Conservation (phyloP, 2,113 vertebrate species). For the Colaptes auratus region DNA sequence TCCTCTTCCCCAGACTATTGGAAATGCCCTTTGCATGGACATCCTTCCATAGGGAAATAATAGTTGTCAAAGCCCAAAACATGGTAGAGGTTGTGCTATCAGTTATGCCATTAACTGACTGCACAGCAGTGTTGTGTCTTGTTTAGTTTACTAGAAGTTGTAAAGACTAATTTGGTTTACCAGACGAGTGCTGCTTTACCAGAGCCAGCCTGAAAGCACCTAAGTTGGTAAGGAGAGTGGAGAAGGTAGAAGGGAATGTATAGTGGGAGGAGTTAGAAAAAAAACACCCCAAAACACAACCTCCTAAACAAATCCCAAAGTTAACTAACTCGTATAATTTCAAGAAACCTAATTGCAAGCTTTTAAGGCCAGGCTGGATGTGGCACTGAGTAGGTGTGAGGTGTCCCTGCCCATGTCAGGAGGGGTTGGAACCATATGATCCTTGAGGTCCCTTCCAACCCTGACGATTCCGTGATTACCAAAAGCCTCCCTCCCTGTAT, state of each 20-base stretch:
- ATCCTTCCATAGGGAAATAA: not conserved
- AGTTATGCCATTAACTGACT: accelerated
- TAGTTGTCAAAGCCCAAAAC: not conserved
- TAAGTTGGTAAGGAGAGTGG: not conserved
- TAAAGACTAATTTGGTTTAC: not conserved
- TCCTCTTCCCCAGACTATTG: not conserved
- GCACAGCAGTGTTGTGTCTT: accelerated
- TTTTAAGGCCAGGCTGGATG: no score
- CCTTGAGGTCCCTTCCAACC: no score
- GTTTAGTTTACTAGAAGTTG: not conserved
- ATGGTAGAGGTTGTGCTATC: not conserved
- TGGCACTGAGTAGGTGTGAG: no score
- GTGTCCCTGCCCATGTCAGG: no score
- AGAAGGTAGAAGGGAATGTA: not conserved
- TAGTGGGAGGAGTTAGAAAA: not conserved
- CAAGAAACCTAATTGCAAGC: not conserved
- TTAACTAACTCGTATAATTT: not conserved
- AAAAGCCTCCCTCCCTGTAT: not conserved
- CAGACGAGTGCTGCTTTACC: not conserved
- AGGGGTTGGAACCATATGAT: no score
- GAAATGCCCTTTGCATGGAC: not conserved
- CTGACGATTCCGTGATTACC: not conserved
- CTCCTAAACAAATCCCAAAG: not conserved
- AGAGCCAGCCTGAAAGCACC: not conserved
- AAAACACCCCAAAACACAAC: not conserved